Evolutionary conservation across 2,797 vertebrate species (phyloP), one percentile per base, ranked within the genome.

Genomic region (Leptoclinus maculatus): DNA sequence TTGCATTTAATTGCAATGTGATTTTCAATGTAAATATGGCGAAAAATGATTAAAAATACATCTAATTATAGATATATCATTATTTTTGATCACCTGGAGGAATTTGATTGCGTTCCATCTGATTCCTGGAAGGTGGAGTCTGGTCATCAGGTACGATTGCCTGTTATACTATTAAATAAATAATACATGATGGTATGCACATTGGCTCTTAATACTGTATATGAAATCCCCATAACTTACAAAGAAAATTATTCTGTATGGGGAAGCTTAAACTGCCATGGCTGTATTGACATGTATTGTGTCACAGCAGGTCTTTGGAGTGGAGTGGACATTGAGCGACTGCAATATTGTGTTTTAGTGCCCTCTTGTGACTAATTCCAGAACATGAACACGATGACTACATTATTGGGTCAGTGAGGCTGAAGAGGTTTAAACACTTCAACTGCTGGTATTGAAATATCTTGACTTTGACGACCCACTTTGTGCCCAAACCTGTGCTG

Each of bases 301-400:
- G n/a, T 62, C 23, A 19, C 13, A 54, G 14, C 25, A 66, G 14
- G 21, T 7, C 7, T 60, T 11, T 19, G 23, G 12, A 27, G 11
- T 19, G 23, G 12, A 27, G 2, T 36, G 23, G 8, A 29, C 51
- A 25, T n/a, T 10, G 14, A 19, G 4, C 4, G 19, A n/a, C 19
- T 62, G 2, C 4, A 67, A 23, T n/a, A 58, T 58, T 76, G 62
- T 78, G 56, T 47, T 83, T 78, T 81, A 74, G 70, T 67, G 87
- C 86, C 90, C 84, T 80, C 92, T 83, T 82, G 89, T 91, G 92
- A 58, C 63, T 23, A 58, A 58, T 73, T 9, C 23, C 19, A 59
- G 32, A 75, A 76, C 25, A 58, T 73, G 12, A 45, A 76, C 27
- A 43, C 65, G 8, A 53, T 70, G 51, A 21, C 4, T 19, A 67